Evolutionary conservation across 2,113 vertebrate species (phyloP), one percentile per base, ranked within the genome.

Genomic region (Anarrhichthys ocellatus): DNA sequence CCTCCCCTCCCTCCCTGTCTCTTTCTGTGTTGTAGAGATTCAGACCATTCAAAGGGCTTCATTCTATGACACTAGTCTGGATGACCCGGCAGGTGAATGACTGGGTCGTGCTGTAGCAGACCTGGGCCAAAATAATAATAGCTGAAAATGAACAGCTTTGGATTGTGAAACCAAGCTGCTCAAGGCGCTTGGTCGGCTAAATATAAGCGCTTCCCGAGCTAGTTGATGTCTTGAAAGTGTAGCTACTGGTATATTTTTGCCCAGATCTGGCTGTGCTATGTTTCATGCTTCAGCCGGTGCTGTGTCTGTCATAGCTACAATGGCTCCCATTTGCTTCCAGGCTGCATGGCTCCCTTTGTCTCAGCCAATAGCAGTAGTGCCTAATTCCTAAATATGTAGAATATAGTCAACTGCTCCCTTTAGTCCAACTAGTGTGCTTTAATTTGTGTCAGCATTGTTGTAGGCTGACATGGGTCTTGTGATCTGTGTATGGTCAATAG

Each of bases 41-140:
- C 96, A 98, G 96, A 98, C 93, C 96, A 95, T 98, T 96, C 98
- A 99, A 96, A 98, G 97, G 96, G 97, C 97, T 95, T 99, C 97
- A 96, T 99, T 99, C 96, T 99, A 99, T 98, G 98, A 99, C 96
- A 96, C 97, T 97, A 97, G 96, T 96, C 96, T 99, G 96, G 97
- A 97, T 97, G 97, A 98, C 92, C 94, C 96, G 88, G 96, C 96
- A 97, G 97, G 98, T 99, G 98, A 99, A 97, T 97, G 96, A 92
- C 80, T 94, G 94, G 95, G 90, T 93, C 79, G 92, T 94, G 89
- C 94, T 89, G 54, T 95, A 94, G 93, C 94, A 96, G 95, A 94
- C 94, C 95, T 96, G 96, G 91, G 90, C 92, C 95, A 89, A 88
- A 93, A 92, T 91, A 90, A 67, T 58, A 80, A 34, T 27, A 40